Evolutionary conservation across 2,888 invertebrate genomes (phyloP), one percentile per base, ranked within the genome.

Genomic region (Myopa tessellatipennis): DNA sequence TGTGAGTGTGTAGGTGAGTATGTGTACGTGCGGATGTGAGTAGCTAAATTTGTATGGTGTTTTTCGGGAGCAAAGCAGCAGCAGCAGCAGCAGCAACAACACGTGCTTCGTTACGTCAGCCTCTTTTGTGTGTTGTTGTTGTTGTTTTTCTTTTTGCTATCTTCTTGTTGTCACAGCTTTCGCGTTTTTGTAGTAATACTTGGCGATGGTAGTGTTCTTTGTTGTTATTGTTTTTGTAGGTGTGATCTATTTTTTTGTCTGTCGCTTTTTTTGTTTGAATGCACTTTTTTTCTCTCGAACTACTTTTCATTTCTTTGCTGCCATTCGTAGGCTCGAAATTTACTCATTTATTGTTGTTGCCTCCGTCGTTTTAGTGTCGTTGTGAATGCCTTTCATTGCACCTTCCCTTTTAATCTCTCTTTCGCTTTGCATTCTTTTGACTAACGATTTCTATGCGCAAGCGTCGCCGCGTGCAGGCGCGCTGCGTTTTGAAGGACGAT

Each of bases 241-340:
- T 26, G 26, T 26, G 26, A 26, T 26, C 26, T 26, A 26, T 26
- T 26, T 26, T 26, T 26, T 26, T 26, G 26, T 26, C 26, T 26
- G n/a, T n/a, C n/a, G n/a, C 40, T 4, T 40, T 40, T 8, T 40
- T 40, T 8, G 8, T 6, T 63, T 40, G n/a, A 7, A 7, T 60
- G n/a, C 18, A n/a, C 71, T 73, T 73, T 73, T 73, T 45, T 73
- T 63, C 63, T 50, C 65, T 26, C 26, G 26, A 26, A 26, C 26
- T 26, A 74, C 63, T 63, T 74, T 74, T 74, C 65, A 65, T 52
- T 74, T 36, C 74, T 65, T 52, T 26, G 36, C 74, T 74, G 65
- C 74, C 52, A 65, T 74, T 74, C 74, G 74, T 74, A 74, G 74
- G 74, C 74, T 74, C 10, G 61, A 63, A 63, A 74, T 50, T 65